These are phyloP conservation scores for Agelas oroides DNA, from an alignment of 37 sponge, comb jelly and placozoan genomes.

Conservation along the genomic window DNA sequence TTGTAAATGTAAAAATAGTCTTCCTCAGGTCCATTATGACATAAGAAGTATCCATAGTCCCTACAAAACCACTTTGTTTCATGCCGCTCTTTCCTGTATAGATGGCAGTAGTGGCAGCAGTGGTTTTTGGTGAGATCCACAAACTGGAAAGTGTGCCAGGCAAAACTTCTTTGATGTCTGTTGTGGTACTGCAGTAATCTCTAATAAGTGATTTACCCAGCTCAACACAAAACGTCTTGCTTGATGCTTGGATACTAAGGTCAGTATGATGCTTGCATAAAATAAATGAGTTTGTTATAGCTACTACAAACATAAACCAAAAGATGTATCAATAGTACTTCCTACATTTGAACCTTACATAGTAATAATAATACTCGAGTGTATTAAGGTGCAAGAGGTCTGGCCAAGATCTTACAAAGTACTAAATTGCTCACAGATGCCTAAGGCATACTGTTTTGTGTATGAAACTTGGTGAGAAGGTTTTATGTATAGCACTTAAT, in stretches of 20 bases:
- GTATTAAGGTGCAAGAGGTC: too few species aligned
- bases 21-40: not conserved
- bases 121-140: not conserved
- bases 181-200: not conserved
- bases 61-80: too few species aligned
- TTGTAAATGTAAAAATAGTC: too few species aligned
- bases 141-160: not conserved
- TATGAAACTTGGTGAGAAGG: too few species aligned
- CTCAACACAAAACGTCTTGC: not conserved
- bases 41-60: not conserved
- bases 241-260: not conserved
- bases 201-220: not conserved
- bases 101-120: not conserved
- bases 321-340: too few species aligned
- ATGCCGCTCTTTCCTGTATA: too few species aligned
- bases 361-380: too few species aligned
- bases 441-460: too few species aligned
- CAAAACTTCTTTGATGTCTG: not conserved
- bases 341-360: too few species aligned
- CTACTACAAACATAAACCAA: conserved; percentile 5
- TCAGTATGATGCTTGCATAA: not conserved
- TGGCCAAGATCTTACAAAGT: too few species aligned
- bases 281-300: conserved; percentile 29
- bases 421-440: too few species aligned
- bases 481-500: too few species aligned